A percentile compares a stretch with the other conserved stretches of the same genome.
Conservation (phyloP, 2,113 vertebrate species). For the Erythrocercus mccallii region DNA sequence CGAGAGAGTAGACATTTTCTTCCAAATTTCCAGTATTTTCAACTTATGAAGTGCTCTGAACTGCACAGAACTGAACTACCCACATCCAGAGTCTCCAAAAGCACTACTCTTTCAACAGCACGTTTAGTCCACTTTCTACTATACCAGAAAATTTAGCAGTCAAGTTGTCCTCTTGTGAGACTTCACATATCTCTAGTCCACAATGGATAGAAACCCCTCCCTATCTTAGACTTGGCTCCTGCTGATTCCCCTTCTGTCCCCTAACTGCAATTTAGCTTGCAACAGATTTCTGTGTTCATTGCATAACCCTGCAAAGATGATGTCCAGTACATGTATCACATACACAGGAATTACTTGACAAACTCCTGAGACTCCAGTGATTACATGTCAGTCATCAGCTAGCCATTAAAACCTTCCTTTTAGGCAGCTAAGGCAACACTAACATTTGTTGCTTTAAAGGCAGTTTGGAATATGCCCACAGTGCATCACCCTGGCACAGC, state of each 20-base stretch:
- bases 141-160: neutral
- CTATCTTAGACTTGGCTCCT: neutral
- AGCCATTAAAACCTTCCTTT: neutral
- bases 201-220: rapidly evolving
- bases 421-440: neutral
- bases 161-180: neutral
- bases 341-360: neutral
- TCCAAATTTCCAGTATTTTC: neutral
- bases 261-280: neutral
- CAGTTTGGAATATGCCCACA: neutral
- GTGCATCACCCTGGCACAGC: neutral
- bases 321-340: neutral
- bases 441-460: neutral
- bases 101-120: neutral
- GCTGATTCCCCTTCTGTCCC: neutral
- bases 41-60: neutral
- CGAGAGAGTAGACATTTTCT: neutral
- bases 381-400: neutral
- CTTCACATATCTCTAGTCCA: neutral
- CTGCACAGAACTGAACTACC: neutral
- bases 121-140: neutral
- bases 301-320: neutral
- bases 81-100: neutral
- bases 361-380: neutral
- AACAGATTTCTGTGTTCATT: neutral